Base-by-base conservation (phyloP, 2,888 invertebrate genomes). In the Campoletis raptor region DNA sequence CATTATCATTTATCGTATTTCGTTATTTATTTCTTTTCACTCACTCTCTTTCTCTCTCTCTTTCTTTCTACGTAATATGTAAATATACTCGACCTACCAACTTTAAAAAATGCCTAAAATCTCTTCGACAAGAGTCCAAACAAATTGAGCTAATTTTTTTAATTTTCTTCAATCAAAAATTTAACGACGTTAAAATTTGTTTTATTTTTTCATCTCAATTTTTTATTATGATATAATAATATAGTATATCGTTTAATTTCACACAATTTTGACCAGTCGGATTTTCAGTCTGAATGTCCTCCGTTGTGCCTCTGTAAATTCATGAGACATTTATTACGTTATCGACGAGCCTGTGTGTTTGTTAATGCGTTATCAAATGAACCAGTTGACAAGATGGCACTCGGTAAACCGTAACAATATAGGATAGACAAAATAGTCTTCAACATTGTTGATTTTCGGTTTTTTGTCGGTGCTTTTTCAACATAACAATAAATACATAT, bases 141-240 rank as follows among this genome's bases (percentile, higher is more conserved):
- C 42, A 57, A 86, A 79, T 84, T 84, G 66, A 24, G 69, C 86
- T 74, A 86, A 78, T 40, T 57, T 36, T 61, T 45, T 12, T 24
- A n/a, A n/a, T 61, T 61, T 12, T 73, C 37, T 66, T 21, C 57
- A 82, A 81, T 84, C 15, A 84, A 84, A 86, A 7, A 78, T 87
- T 80, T 36, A 88, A 87, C 85, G 86, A 87, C 76, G 81, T 87
- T 87, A 85, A 74, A 84, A 88, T 85, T 76, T 67, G 64, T 54
- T 45, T 61, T 15, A 24, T 30, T 52, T 73, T 21, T 73, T 21
- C 30, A 64, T 73, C 48, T 36, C 37, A 84, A 67, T 84, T 52
- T 52, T n/a, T 67, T 77, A 84, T 66, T 70, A 74, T 18, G 67
- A 61, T 74, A 64, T 42, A 24, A 57, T 52, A 61, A 57, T 52